Evolutionary conservation across 2,113 vertebrate species (phyloP).

Genomic region (Eupsittula cactorum): DNA sequence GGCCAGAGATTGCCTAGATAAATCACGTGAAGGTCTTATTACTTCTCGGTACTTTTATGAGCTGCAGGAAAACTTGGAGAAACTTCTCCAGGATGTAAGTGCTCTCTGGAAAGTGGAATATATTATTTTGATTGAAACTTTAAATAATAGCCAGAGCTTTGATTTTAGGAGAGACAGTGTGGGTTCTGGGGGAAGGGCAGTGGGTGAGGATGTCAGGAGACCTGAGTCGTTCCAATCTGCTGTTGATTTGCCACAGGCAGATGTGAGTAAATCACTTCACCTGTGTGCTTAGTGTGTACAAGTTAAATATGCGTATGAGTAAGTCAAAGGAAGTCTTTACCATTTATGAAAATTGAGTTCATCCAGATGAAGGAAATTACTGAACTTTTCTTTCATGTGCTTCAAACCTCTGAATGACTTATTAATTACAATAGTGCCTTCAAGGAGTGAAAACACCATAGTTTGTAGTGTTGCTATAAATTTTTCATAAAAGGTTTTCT

Average conservation of each 20-base stretch:
- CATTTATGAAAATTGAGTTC: not conserved
- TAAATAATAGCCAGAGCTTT: not conserved
- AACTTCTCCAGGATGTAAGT: slow-evolving; percentile 96
- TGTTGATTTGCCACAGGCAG: fast-evolving
- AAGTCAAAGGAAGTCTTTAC: not conserved
- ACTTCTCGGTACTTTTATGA: slow-evolving; percentile 98
- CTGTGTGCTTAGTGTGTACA: not conserved
- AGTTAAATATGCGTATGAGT: not conserved
- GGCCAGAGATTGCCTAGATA: slow-evolving; percentile 94
- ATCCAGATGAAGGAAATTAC: not conserved
- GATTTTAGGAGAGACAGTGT: not conserved
- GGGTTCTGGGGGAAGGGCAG: not conserved
- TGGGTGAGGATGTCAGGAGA: not conserved
- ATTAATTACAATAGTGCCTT: slow-evolving; percentile 26
- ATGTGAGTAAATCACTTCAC: not conserved
- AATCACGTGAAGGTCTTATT: slow-evolving; percentile 91
- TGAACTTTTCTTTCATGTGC: slow-evolving; percentile 26
- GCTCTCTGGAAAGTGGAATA: not conserved
- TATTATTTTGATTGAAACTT: not conserved
- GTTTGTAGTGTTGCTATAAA: not conserved
- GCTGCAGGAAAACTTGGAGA: slow-evolving; percentile 96
- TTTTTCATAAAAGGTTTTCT: slow-evolving; percentile 39
- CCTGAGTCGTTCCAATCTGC: not conserved
- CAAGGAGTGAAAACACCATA: not conserved
- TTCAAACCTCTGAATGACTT: slow-evolving; percentile 13